These are phyloP conservation scores for Tragelaphus strepsiceros DNA, from an alignment of 2,113 vertebrate genomes.

Conservation along the genomic window DNA sequence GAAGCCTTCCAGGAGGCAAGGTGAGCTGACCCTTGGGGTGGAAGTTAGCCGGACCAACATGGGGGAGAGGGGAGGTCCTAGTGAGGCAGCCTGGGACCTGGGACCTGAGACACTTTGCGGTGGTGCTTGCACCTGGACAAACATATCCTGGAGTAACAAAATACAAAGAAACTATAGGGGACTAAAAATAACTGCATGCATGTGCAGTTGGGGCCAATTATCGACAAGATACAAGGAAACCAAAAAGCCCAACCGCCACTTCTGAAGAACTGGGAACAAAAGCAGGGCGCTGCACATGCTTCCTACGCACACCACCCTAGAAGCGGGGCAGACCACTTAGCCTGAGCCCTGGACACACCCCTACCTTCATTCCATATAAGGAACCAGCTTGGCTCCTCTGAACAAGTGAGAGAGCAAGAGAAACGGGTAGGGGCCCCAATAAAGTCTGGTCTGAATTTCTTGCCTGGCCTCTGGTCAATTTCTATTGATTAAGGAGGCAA, in stretches of 20 bases:
- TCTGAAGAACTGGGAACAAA: not conserved
- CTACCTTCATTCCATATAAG: not conserved
- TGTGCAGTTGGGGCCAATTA: not conserved
- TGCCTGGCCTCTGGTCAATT: not conserved
- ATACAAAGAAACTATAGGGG: not conserved
- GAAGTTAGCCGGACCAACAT: not conserved
- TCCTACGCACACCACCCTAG: too few relatives aligned
- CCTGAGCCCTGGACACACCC: not conserved
- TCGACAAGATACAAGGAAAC: not conserved
- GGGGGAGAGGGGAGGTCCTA: not conserved
- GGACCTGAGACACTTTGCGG: not conserved
- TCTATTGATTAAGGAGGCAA: not conserved
- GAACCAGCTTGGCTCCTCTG: not conserved
- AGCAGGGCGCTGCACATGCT: not conserved
- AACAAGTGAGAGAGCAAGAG: not conserved
- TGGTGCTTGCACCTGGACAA: not conserved
- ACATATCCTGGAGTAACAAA: not conserved
- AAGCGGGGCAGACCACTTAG: not conserved
- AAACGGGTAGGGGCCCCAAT: not conserved
- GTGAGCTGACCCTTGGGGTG: not conserved
- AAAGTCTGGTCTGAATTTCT: not conserved
- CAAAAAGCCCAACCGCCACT: not conserved
- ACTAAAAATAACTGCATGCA: not conserved
- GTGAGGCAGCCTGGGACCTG: not conserved
- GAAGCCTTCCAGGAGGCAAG: not conserved